Percentiles rank a stretch among this genome's conserved stretches.
Evolutionary conservation across 2,888 invertebrate genomes (phyloP).

Genomic region (Chloromyia formosa): DNA sequence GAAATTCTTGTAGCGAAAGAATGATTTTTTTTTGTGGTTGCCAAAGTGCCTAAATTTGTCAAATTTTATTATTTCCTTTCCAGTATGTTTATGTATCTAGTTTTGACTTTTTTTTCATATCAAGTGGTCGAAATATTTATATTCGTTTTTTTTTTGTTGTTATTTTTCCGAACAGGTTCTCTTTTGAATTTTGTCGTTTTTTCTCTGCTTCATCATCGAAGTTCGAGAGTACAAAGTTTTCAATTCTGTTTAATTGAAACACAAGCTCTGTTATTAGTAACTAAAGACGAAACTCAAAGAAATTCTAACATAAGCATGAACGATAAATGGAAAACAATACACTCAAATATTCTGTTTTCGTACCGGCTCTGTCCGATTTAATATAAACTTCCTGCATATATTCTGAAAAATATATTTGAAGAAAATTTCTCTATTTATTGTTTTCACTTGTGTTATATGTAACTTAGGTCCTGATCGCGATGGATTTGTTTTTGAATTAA

Average conservation of each 20-base stretch:
- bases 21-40: constrained; percentile 23
- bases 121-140: constrained; percentile 9
- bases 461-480: no score
- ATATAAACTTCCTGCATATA: background rate
- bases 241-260: background rate
- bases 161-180: background rate
- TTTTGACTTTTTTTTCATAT: constrained; percentile 18
- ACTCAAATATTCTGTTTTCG: constrained; percentile 18
- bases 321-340: no score
- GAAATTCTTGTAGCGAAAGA: constrained; percentile 2
- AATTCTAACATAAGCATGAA: no score
- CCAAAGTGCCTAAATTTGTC: constrained; percentile 39
- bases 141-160: background rate
- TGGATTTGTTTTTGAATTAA: no score
- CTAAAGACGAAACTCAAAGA: no score
- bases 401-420: no score
- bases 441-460: background rate
- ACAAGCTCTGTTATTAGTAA: no score
- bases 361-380: constrained; percentile 10
- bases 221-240: background rate
- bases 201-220: background rate
- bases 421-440: constrained; percentile 19
- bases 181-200: constrained; percentile 1
- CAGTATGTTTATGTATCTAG: background rate
- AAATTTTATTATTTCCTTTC: constrained; percentile 9